Evolutionary conservation across 2,888 invertebrate species (phyloP), one percentile per base, ranked within the genome.

Genomic region (Drosophila setosimentum): DNA sequence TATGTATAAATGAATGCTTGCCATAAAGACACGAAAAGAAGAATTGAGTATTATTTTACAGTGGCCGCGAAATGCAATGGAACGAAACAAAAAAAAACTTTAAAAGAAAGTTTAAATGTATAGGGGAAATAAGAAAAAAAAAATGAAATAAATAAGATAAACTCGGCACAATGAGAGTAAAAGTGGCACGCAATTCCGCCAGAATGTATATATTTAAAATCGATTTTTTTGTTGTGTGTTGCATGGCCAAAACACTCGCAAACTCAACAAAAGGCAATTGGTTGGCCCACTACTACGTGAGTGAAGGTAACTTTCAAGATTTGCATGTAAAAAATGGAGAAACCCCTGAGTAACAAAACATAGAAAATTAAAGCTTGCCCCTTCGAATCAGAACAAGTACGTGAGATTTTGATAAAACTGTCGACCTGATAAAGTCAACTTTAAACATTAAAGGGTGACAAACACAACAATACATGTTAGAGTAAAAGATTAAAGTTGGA

Each of bases 261-360:
- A 72, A 40, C 50, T 54, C 51, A 45, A 51, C 49, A 68, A 64
- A 65, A 62, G 42, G 10, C 53, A 21, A 49, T 59, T 51, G 50
- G 45, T 33, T 55, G 27, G 37, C 11, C 29, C n/a, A 50, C 48
- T 30, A 54, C 37, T 72, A 87, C 87, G 84, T 87, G 88, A 83
- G 88, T 79, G 79, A 85, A 85, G 88, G 87, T 75, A 72, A 42
- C 51, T 37, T 50, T 10, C 35, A 48, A 80, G 70, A 87, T 84
- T 82, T 80, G 83, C 79, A 83, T 70, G 66, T 65, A 54, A 63
- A 71, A 68, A 59, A 37, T 35, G 42, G 50, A 60, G 76, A 76
- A 79, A 71, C 50, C 59, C 30, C 58, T 37, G 37, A 68, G 45
- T 61, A 68, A 54, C 48, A 32, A 40, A 72, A 68, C 21, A 33